Evolutionary conservation across 2,888 invertebrate genomes (phyloP), one percentile per base, ranked within the genome.

Genomic region (Campoplex capitator): DNA sequence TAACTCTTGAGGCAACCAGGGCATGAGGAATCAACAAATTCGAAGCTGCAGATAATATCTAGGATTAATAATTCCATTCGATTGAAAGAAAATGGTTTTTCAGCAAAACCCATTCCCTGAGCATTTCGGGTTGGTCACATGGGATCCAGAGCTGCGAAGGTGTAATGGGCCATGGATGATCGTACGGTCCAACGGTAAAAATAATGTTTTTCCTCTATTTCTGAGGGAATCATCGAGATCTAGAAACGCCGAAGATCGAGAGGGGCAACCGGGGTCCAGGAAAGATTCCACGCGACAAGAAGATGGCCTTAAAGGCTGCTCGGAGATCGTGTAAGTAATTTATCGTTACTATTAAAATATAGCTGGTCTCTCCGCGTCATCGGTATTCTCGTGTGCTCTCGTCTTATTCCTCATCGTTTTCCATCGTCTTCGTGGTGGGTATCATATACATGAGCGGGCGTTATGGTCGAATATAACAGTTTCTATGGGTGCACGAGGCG

Each of bases 261-360:
- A 73, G 54, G 28, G 18, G 73, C 48, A 70, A 16, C 23, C 28
- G 35, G 3, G 51, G 42, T 48, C 51, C 51, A 2, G 32, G 54
- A 73, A 35, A 73, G 77, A 67, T 67, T 68, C 23, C 28, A 35
- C 48, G 65, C 18, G 67, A 16, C 42, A 56, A 42, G 35, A 38
- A 28, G 16, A 56, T 35, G 42, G 51, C 62, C 70, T 76, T 76
- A 83, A 83, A 83, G 48, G 70, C 51, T 51, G 62, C 35, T 51
- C 32, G 74, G 91, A 83, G 75, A 91, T 90, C 90, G 89, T 90
- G 89, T 91, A 89, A 91, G 90, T 93, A 92, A 93, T 93, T 93
- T 93, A 93, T 93, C 90, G 93, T 93, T 91, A 93, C 92, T 92
- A 93, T 93, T 93, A 93, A 93, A 93, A 92, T 93, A 93, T 93